Conservation (phyloP, 2,888 invertebrate genomes). For the Idaea aversata region DNA sequence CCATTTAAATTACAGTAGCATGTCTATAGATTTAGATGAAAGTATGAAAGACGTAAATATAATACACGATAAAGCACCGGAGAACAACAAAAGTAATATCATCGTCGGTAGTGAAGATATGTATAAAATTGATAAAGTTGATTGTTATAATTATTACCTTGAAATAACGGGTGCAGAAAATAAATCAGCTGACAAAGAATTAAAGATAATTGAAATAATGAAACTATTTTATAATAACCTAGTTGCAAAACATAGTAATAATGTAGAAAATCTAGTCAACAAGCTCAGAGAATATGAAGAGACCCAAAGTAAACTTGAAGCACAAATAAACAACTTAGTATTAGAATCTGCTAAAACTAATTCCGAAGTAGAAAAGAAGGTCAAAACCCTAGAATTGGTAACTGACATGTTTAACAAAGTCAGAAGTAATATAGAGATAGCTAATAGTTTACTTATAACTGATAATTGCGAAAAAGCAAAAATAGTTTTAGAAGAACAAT, state of each 20-base stretch:
- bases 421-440: slow-evolving; percentile 38
- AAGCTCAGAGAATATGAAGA: slow-evolving; percentile 59
- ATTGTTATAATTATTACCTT: slow-evolving; percentile 57
- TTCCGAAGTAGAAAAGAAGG: slow-evolving; percentile 45
- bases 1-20: slow-evolving; percentile 58
- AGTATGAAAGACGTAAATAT: slow-evolving; percentile 50
- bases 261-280: slow-evolving; percentile 63
- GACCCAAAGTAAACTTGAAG: slow-evolving; percentile 41
- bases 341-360: slow-evolving; percentile 38
- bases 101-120: slow-evolving; percentile 30
- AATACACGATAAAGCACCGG: slow-evolving; percentile 33
- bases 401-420: slow-evolving; percentile 40
- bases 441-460: slow-evolving; percentile 16
- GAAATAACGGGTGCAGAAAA: slow-evolving; percentile 52
- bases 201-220: slow-evolving; percentile 63
- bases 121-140: slow-evolving; percentile 55
- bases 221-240: slow-evolving; percentile 58
- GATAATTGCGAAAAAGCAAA: slow-evolving; percentile 34
- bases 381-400: slow-evolving; percentile 36
- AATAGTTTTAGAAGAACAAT: slow-evolving; percentile 46
- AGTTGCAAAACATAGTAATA: slow-evolving; percentile 52
- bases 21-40: slow-evolving; percentile 64
- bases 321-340: slow-evolving; percentile 37
- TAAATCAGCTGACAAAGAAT: slow-evolving; percentile 39
- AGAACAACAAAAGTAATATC: slow-evolving; percentile 27